phyloP scores from a whole-genome alignment of 2,113 vertebrate genomes.

The Vombatus ursinus region DNA sequence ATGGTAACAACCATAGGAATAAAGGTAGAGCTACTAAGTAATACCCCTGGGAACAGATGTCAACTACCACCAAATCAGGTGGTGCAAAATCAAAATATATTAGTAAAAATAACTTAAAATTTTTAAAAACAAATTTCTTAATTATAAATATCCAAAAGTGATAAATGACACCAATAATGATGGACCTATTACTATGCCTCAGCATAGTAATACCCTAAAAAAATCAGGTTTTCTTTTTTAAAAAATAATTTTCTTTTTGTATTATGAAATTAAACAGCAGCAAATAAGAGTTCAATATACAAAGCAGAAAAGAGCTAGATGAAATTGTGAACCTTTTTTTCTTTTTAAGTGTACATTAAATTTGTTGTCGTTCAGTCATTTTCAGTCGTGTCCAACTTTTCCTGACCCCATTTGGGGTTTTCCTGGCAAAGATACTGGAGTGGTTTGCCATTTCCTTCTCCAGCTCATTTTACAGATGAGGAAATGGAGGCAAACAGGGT shows the following conservation, averaged over 20 bases:
- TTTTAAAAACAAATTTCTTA: background rate
- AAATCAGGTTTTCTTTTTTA: background rate
- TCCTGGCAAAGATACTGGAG: background rate
- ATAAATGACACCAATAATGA: background rate
- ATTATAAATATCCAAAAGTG: background rate
- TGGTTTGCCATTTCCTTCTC: background rate
- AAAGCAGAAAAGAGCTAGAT: background rate
- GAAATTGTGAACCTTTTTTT: background rate
- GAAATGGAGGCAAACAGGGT: background rate
- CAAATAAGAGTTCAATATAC: background rate
- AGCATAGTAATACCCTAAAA: background rate
- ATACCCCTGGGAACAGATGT: background rate
- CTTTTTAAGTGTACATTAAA: background rate
- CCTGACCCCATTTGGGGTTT: background rate
- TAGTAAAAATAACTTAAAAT: background rate
- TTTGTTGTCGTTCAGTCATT: background rate
- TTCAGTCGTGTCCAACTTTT: background rate
- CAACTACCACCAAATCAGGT: background rate
- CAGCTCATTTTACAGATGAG: slow-evolving; percentile 5
- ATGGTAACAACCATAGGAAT: background rate
- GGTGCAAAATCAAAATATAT: background rate
- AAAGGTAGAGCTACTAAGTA: background rate
- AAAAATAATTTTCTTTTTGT: background rate
- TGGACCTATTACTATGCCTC: too few species aligned
- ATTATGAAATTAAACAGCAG: background rate